These are phyloP conservation scores for Todiramphus chloris DNA, from an alignment of 2,113 vertebrate genomes.

Conservation along the genomic window DNA sequence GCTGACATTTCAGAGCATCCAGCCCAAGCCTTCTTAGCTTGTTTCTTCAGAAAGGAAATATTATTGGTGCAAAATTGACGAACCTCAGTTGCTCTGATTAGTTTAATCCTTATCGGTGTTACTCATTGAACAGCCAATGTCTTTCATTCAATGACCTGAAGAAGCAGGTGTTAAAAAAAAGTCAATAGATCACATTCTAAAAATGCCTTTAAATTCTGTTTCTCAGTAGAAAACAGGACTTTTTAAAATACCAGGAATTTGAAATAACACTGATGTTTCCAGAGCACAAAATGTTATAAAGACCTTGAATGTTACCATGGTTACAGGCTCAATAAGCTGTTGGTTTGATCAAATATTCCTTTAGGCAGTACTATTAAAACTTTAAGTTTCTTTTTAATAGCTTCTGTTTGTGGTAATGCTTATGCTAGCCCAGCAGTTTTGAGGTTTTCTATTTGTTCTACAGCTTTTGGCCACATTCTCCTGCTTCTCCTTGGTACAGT, in stretches of 20 bases:
- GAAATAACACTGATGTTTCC: background rate
- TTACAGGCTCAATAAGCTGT: background rate
- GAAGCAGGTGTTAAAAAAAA: background rate
- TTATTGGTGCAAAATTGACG: background rate
- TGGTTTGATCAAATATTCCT: slow-evolving; percentile 46
- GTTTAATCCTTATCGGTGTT: background rate
- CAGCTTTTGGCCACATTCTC: background rate
- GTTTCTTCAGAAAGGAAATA: background rate
- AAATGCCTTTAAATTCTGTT: background rate
- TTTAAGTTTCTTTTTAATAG: slow-evolving; percentile 1
- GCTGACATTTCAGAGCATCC: background rate
- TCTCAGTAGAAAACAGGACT: background rate
- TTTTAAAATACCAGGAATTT: background rate
- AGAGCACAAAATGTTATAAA: background rate
- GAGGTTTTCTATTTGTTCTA: background rate
- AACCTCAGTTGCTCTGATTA: background rate
- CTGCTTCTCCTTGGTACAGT: background rate
- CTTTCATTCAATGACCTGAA: background rate
- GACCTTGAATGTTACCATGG: background rate
- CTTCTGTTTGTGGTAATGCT: slow-evolving; percentile 1
- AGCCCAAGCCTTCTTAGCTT: background rate
- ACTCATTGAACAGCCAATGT: background rate
- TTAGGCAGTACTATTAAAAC: background rate
- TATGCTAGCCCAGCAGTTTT: background rate
- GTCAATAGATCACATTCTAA: background rate